Base-by-base conservation (phyloP, 2,888 invertebrate species). In the Cacoxenus indagator region DNA sequence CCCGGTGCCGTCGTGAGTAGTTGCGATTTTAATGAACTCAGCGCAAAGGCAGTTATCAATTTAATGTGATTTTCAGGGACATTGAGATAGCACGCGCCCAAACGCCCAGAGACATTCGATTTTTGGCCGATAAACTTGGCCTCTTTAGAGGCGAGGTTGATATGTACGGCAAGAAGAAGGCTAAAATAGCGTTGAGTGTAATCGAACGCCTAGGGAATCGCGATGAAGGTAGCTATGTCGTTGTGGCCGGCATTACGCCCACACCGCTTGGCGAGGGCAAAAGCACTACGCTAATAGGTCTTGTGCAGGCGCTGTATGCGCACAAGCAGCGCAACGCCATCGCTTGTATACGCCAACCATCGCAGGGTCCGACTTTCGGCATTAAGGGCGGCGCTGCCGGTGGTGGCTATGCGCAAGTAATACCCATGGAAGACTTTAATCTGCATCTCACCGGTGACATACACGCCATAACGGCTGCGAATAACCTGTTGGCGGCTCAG, bases 371-470 rank as follows among this genome's bases (percentile, higher is more conserved):
- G 2, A 99, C 99, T 8, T 99, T 99, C 88, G 99, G 99, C 11
- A 97, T 99, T 68, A 87, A 87, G 64, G 99, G 99, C 27, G 99
- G 99, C 1, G 99, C 99, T 6, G 99, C 99, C 1, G 99, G 99
- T 19, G 99, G 99, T 2, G 99, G 99, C 3, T 99, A 98, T 87
- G 94, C 99, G 0, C 95, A 95, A 90, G 93, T 94, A 0, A 98
- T 99, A 76, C 99, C 99, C 0, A 99, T 99, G 99, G 99, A 99
- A 88, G 99, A 99, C 82, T 99, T 99, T 88, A 99, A 99, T 89
- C 91, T 99, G 0, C 99, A 99, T 87, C 90, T 99, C 75, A 99
- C 99, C 0, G 97, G 98, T 0, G 99, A 99, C 86, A 98, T 99
- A 81, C 99, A 99, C 88, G 99, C 99, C 0, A 95, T 99, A n/a